Evolutionary conservation across 2,113 vertebrate species (phyloP).

Genomic region (Melanotaenia duboulayi): DNA sequence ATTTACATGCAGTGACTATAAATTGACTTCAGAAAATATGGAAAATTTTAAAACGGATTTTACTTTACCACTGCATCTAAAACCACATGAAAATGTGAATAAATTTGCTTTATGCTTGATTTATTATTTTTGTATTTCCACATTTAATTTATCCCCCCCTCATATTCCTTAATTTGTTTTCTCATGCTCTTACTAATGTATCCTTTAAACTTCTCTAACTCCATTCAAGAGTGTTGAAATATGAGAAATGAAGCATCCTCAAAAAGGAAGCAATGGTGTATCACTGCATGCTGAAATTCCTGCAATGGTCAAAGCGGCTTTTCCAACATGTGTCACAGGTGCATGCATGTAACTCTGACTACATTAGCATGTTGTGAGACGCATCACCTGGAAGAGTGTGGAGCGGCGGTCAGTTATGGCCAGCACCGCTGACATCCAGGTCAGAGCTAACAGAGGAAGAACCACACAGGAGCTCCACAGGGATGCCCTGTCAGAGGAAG

Average conservation of each 20-base stretch:
- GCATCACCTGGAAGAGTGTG: slow-evolving; percentile 90
- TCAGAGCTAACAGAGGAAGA: slow-evolving; percentile 95
- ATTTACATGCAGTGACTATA: not conserved
- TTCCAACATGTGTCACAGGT: not conserved
- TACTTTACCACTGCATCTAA: too few species aligned
- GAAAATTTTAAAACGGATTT: too few species aligned
- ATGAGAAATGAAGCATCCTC: not conserved
- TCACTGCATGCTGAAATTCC: not conserved
- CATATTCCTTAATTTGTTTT: too few species aligned
- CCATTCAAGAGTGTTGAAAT: too few species aligned
- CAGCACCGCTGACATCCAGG: slow-evolving; percentile 99
- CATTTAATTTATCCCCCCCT: too few species aligned
- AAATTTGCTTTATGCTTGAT: too few species aligned
- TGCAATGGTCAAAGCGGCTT: not conserved
- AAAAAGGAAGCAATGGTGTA: too few species aligned
- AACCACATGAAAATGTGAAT: not conserved
- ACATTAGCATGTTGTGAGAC: slow-evolving; percentile 13
- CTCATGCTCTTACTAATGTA: too few species aligned
- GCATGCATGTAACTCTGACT: not conserved
- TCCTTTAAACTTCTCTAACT: not conserved
- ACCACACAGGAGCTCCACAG: slow-evolving; percentile 81
- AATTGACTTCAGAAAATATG: not conserved
- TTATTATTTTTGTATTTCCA: too few species aligned
- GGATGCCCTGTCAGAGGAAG: slow-evolving; percentile 71
- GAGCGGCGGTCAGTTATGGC: slow-evolving; percentile 98